phyloP scores from a whole-genome alignment of 2,888 invertebrate species.

The Troides aeacus region DNA sequence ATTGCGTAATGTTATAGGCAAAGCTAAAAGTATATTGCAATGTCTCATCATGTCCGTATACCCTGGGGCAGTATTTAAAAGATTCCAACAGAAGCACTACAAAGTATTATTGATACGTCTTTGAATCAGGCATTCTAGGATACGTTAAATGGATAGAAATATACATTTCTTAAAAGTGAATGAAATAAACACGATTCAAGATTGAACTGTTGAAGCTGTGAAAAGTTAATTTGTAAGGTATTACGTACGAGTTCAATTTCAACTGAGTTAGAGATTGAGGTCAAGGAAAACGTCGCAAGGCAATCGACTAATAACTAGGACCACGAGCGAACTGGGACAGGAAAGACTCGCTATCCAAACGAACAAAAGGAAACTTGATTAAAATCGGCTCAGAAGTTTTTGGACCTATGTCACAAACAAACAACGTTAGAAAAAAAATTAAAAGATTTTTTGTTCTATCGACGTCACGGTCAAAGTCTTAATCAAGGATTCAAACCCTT shows the following conservation, averaged over 20 bases:
- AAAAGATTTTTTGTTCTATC: neutral
- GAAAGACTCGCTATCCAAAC: no score
- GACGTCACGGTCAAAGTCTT: neutral
- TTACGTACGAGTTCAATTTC: no score
- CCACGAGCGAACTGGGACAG: no score
- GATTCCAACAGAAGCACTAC: neutral
- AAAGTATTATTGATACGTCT: neutral
- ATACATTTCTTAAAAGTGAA: no score
- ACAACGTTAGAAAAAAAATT: neutral
- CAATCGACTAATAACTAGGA: no score
- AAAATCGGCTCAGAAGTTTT: neutral
- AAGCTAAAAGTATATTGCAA: neutral
- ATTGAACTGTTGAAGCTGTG: no score
- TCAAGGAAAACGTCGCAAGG: no score
- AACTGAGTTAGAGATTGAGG: no score
- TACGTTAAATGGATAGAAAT: no score
- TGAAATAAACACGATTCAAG: no score
- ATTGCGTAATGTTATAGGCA: neutral
- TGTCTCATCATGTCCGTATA: neutral
- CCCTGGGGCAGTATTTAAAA: neutral
- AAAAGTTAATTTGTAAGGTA: no score
- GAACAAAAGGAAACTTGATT: no score
- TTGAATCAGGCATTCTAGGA: neutral
- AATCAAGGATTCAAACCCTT: slow-evolving; percentile 9
- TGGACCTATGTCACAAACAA: neutral